Evolutionary conservation across 2,113 vertebrate species (phyloP).

Genomic region (Tetraodon nigroviridis): DNA sequence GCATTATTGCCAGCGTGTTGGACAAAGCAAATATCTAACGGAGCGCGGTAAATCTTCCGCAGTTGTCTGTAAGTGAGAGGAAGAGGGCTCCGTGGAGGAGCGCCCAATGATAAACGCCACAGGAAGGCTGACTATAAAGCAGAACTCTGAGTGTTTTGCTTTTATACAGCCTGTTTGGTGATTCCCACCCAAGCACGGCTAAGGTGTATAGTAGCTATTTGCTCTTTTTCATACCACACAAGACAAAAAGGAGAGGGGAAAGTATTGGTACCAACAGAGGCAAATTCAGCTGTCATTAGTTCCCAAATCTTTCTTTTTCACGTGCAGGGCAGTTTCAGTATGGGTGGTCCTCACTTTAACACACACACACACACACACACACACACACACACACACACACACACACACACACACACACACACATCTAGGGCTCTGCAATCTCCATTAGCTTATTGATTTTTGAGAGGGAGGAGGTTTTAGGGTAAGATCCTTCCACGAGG

Average conservation of each 20-base stretch:
- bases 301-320: conserved; percentile 56
- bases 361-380: conserved; percentile 25
- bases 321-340: conserved; percentile 36
- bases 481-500: conserved; percentile 34
- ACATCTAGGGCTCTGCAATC: conserved; percentile 41
- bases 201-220: conserved; percentile 50
- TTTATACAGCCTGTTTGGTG: conserved; percentile 19
- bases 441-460: conserved; percentile 70
- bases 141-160: conserved; percentile 12
- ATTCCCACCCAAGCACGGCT: conserved; percentile 46
- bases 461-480: conserved; percentile 34
- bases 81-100: conserved; percentile 45
- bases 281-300: conserved; percentile 59
- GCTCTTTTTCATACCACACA: conserved; percentile 60
- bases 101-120: conserved; percentile 47
- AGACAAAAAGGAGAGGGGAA: conserved; percentile 33
- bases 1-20: conserved; percentile 64
- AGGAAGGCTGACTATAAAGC: conserved; percentile 57
- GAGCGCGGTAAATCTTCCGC: conserved; percentile 53
- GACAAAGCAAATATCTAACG: conserved; percentile 68
- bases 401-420: conserved; percentile 16
- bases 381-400: conserved; percentile 21
- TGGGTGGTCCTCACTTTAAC: conserved; percentile 25
- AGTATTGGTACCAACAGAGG: conserved; percentile 32
- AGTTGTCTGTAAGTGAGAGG: conserved; percentile 38